A percentile compares a stretch with the other conserved stretches of the same genome.
phyloP scores from a whole-genome alignment of 2,797 vertebrate genomes.

The Thamnophis elegans region DNA sequence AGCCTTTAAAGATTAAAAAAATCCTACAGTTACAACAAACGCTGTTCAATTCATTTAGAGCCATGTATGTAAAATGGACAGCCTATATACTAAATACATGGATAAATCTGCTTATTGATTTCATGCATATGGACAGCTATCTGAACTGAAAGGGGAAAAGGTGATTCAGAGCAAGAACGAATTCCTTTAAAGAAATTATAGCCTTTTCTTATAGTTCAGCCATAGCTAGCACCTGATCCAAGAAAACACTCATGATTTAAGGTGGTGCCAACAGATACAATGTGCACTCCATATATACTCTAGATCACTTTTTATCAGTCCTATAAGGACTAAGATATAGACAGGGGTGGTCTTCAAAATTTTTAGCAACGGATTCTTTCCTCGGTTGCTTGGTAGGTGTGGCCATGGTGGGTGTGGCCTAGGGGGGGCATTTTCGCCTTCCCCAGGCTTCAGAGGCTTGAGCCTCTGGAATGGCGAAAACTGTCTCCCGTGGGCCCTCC shows the following conservation, averaged over 20 bases:
- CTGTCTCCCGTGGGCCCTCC: too few relatives aligned
- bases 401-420: too few relatives aligned
- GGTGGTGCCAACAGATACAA: background rate
- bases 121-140: background rate
- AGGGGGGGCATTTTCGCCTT: too few relatives aligned
- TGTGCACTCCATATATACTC: background rate
- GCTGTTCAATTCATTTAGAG: slow-evolving; percentile 10
- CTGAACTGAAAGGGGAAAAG: background rate
- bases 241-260: background rate
- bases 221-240: background rate
- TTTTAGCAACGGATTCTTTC: too few relatives aligned
- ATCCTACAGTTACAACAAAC: background rate
- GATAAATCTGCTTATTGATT: background rate
- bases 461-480: too few relatives aligned
- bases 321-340: background rate
- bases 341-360: too few relatives aligned
- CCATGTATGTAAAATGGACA: background rate
- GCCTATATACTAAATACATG: background rate
- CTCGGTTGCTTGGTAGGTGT: too few relatives aligned
- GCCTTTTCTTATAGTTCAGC: background rate
- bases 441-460: too few relatives aligned
- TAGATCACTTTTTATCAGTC: background rate
- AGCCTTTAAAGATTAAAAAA: slow-evolving; percentile 72
- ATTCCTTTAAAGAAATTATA: background rate
- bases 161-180: background rate